Evolutionary conservation across 2,113 vertebrate genomes (phyloP).

Genomic region (Odontophorus gujanensis): DNA sequence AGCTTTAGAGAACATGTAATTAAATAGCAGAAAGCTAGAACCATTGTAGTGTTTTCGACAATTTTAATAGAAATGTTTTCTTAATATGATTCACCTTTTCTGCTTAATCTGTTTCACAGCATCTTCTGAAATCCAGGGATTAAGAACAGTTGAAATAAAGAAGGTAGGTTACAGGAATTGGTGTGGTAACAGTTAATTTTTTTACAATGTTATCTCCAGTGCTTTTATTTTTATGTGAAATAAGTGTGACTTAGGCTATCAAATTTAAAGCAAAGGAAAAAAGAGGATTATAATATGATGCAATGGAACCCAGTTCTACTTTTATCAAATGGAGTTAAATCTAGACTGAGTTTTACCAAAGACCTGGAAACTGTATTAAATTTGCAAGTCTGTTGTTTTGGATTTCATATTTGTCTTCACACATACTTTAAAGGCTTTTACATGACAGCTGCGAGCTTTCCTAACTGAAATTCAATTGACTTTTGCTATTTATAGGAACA

Average conservation of each 20-base stretch:
- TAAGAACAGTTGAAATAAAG: conserved; percentile 90
- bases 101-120: conserved; percentile 64
- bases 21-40: background rate
- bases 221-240: background rate
- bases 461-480: background rate
- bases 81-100: background rate
- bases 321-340: background rate
- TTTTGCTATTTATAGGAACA: background rate
- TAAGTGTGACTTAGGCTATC: background rate
- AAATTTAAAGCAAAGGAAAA: background rate
- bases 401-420: background rate
- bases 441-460: background rate
- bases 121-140: conserved; percentile 84
- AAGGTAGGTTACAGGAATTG: conserved; percentile 80
- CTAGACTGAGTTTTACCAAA: background rate
- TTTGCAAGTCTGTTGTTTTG: background rate
- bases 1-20: background rate
- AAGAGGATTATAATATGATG: background rate
- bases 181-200: background rate
- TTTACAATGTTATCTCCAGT: background rate
- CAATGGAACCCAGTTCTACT: background rate
- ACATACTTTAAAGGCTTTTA: background rate
- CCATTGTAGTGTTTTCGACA: background rate
- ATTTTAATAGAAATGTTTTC: background rate
- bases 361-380: background rate